Conservation (phyloP, 2,797 vertebrate species). For the Pristis pectinata region DNA sequence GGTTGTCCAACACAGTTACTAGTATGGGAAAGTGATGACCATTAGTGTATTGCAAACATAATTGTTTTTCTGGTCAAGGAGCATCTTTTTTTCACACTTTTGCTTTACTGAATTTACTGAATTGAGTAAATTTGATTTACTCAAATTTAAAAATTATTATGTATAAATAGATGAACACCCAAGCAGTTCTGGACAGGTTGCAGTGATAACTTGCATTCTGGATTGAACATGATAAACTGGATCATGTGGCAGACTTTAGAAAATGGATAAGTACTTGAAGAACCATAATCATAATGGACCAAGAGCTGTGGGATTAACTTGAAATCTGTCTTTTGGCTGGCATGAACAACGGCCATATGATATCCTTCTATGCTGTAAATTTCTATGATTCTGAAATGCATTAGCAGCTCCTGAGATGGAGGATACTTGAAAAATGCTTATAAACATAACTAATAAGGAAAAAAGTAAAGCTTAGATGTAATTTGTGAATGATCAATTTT, state of each 20-base stretch:
- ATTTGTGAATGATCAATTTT: not conserved
- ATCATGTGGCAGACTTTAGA: not conserved
- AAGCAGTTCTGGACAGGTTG: not conserved
- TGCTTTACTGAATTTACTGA: not conserved
- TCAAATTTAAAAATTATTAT: no score
- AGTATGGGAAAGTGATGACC: not conserved
- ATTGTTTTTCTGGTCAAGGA: not conserved
- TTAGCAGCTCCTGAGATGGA: not conserved
- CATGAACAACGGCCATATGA: no score
- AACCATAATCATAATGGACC: no score
- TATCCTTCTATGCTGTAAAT: no score
- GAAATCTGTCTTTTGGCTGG: no score
- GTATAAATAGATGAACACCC: not conserved
- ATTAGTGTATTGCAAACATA: not conserved
- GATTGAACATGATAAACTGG: not conserved
- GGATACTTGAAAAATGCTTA: not conserved
- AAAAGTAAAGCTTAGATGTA: not conserved
- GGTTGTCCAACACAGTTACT: not conserved
- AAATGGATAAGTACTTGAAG: not conserved
- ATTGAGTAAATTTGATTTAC: no score
- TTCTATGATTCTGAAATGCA: not conserved
- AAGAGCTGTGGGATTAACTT: no score
- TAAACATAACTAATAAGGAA: not conserved
- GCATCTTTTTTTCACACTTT: not conserved
- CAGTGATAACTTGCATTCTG: not conserved